A percentile compares a stretch with the other conserved stretches of the same genome.
These are phyloP conservation scores for Drosophila yakuba DNA, from an alignment of 1,140 invertebrate genomes.

Conservation along the genomic window DNA sequence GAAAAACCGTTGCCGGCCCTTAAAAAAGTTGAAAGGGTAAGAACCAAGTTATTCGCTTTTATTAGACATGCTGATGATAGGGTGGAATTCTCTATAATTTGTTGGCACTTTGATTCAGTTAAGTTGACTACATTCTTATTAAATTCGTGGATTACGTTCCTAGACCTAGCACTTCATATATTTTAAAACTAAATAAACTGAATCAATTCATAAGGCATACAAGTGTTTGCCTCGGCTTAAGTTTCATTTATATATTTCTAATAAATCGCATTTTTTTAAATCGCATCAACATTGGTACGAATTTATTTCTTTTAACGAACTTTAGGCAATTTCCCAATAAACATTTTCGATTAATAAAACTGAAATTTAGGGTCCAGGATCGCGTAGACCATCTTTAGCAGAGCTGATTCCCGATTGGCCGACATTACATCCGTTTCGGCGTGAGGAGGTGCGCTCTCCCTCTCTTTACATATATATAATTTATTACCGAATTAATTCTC, in stretches of 20 bases:
- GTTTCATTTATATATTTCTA: conserved; percentile 3
- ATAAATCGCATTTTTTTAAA: no score
- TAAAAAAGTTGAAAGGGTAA: conserved; percentile 97
- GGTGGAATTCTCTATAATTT: conserved; percentile 8
- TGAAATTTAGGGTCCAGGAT: conserved; percentile 86
- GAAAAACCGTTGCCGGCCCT: conserved; percentile 93
- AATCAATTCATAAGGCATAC: neutral
- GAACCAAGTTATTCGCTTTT: conserved; percentile 56
- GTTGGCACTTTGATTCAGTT: conserved; percentile 24
- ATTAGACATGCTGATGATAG: conserved; percentile 1
- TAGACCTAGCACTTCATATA: neutral
- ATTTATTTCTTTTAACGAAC: neutral
- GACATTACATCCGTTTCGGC: conserved; percentile 92
- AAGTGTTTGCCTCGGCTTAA: conserved; percentile 3
- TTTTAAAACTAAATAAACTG: neutral
- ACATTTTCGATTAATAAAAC: conserved; percentile 14
- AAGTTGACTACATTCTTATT: neutral
- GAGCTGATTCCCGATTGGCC: conserved; percentile 99
- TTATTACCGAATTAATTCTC: conserved; percentile 7
- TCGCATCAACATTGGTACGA: neutral
- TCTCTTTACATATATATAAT: conserved; percentile 10
- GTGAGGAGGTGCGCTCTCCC: conserved; percentile 76
- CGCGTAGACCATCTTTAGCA: conserved; percentile 94
- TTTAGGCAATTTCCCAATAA: no score
- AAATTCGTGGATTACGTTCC: no score